Conservation (phyloP, 2,113 vertebrate species). For the Catharus fuscescens region DNA sequence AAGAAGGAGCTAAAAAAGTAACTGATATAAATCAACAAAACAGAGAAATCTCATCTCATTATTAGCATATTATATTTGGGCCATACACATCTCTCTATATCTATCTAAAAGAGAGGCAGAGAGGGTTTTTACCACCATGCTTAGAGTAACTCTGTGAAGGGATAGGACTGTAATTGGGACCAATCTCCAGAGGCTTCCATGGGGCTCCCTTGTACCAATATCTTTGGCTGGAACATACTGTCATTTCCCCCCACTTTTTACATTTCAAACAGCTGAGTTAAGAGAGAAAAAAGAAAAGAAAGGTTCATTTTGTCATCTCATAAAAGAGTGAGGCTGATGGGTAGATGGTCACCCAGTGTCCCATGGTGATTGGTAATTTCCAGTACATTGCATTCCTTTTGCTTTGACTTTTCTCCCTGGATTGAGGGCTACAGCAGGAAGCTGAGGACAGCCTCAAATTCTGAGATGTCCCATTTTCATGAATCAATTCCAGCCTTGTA, state of each 20-base stretch:
- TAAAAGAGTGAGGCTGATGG: not conserved
- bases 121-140: not conserved
- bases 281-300: not conserved
- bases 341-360: not conserved
- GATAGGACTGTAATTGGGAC: not conserved
- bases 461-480: not conserved
- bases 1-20: not conserved
- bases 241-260: not conserved
- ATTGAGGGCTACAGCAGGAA: not conserved
- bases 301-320: not conserved
- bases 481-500: not conserved
- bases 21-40: not conserved
- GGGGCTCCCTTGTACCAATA: not conserved
- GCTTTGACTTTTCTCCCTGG: not conserved
- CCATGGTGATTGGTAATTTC: not conserved
- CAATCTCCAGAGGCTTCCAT: not conserved
- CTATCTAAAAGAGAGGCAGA: not conserved
- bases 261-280: not conserved
- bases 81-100: not conserved
- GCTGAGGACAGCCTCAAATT: not conserved
- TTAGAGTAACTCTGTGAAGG: not conserved
- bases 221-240: not conserved
- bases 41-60: not conserved
- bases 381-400: not conserved
- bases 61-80: not conserved